Evolutionary conservation across 2,113 vertebrate genomes (phyloP), one percentile per base, ranked within the genome.

Genomic region (Leucopsar rothschildi): DNA sequence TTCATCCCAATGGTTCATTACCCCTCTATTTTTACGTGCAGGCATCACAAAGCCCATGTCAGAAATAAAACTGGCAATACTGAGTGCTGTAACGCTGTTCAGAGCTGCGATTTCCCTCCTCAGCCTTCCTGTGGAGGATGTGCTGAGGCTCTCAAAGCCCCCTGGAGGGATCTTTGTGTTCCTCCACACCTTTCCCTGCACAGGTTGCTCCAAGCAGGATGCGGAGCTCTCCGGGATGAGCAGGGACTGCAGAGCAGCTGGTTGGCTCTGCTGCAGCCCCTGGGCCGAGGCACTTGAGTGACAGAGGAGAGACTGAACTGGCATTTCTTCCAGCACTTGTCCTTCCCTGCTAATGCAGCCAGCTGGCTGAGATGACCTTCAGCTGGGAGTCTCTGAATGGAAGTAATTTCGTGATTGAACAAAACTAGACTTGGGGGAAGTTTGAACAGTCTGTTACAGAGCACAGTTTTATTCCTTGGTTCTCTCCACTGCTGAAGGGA

Each of bases 1-100:
- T 91, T 95, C 82, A 77, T 93, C n/a, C 53, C 68, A 88, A 56
- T 65, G 72, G 49, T 71, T 96, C 72, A 49, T 90, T 92, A 86
- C 65, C 40, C 45, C 53, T 69, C 60, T 72, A 6, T 86, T 96
- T 97, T 81, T 78, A 71, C 0, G 0, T 57, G 40, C 56, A 53
- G 57, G 79, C 91, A 83, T 84, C 76, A 75, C 75, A 81, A 80
- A 68, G 21, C 64, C 44, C 2, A 0, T 72, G 64, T 61, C 57
- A 75, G 90, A 92, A 94, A 68, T 88, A 81, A 88, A 93, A 84
- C 49, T 28, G 52, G 20, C 35, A 42, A 15, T 3, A 8, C 0
- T 40, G 60, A 86, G 21, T 15, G 6, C 15, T 24, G 3, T 28
- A 66, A 40, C 10, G 0, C 4, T 33, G 10, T 5, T 87, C 49